These are phyloP conservation scores for Phyllotreta striolata DNA, from an alignment of 2,888 invertebrate species.

Conservation along the genomic window DNA sequence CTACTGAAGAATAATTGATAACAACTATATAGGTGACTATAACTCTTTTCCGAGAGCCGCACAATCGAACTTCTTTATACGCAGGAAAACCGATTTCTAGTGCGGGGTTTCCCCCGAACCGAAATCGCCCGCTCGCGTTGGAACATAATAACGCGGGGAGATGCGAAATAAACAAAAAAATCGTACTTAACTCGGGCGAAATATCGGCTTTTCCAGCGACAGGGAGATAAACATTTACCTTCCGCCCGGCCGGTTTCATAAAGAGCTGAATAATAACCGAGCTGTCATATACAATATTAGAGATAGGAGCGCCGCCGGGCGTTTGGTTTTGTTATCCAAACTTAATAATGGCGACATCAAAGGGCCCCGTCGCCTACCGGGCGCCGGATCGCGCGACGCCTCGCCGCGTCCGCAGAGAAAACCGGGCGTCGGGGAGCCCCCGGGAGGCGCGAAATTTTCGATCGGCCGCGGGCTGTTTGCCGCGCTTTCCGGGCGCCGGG, in stretches of 20 bases:
- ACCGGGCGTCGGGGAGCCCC: no score
- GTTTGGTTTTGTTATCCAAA: constrained; percentile 61
- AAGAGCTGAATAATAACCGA: constrained; percentile 47
- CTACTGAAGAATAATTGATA: constrained; percentile 56
- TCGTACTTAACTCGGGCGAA: no score
- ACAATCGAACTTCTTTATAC: constrained; percentile 23
- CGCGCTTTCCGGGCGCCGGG: no score
- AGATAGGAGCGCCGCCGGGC: constrained; percentile 50
- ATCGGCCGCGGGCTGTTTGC: no score
- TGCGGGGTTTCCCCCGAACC: no score
- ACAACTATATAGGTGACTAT: constrained; percentile 46
- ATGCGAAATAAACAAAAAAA: no score
- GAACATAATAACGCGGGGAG: no score
- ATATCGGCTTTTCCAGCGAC: no score
- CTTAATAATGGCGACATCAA: constrained; percentile 58
- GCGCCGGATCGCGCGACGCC: constrained; percentile 39
- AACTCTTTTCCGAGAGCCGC: constrained; percentile 24
- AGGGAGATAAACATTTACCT: constrained; percentile 33
- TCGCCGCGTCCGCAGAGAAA: constrained; percentile 37
- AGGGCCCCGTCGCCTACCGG: constrained; percentile 19
- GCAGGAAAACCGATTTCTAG: no score
- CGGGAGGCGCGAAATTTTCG: no score
- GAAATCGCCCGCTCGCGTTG: no score
- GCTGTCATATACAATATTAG: constrained; percentile 54
- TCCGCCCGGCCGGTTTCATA: constrained; percentile 35